phyloP scores from a whole-genome alignment of 2,888 invertebrate species.

The Pseudolycoriella hygida region DNA sequence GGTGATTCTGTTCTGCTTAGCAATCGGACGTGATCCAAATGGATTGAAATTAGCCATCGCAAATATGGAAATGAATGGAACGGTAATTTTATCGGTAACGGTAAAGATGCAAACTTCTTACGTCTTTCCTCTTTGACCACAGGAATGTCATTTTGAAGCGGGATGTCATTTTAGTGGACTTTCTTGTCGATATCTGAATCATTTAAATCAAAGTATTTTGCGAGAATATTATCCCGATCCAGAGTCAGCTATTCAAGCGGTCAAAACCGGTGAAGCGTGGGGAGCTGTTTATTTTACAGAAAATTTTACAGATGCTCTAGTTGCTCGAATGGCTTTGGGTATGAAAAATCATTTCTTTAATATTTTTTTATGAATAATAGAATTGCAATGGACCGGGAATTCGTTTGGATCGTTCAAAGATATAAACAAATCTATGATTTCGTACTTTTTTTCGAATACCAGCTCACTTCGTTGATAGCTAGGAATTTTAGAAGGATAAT shows the following conservation, averaged over 20 bases:
- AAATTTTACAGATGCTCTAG: slow-evolving; percentile 74
- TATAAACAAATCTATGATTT: too few relatives aligned
- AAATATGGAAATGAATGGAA: slow-evolving; percentile 44
- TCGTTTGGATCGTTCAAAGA: too few relatives aligned
- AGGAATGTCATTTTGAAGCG: slow-evolving; percentile 23
- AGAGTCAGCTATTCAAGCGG: slow-evolving; percentile 50
- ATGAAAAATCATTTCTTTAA: too few relatives aligned
- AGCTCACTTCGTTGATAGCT: too few relatives aligned
- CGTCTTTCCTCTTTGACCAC: slow-evolving; percentile 8
- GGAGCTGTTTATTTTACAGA: slow-evolving; percentile 75
- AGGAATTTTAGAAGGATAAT: too few relatives aligned
- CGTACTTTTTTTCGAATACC: too few relatives aligned
- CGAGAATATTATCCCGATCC: slow-evolving; percentile 51
- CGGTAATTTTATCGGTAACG: slow-evolving; percentile 16
- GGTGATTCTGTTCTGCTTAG: slow-evolving; percentile 82
- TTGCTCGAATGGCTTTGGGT: slow-evolving; percentile 64
- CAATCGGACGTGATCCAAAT: slow-evolving; percentile 74
- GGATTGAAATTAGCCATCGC: slow-evolving; percentile 65
- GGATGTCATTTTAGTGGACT: slow-evolving; percentile 55
- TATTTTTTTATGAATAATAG: too few relatives aligned
- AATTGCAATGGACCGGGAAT: too few relatives aligned
- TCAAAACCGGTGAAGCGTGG: slow-evolving; percentile 66
- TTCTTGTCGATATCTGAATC: slow-evolving; percentile 63
- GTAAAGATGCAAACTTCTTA: too few relatives aligned
- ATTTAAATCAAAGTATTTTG: slow-evolving; percentile 54